Evolutionary conservation across 2,113 vertebrate species (phyloP), one percentile per base, ranked within the genome.

Genomic region (Erinaceus europaeus): DNA sequence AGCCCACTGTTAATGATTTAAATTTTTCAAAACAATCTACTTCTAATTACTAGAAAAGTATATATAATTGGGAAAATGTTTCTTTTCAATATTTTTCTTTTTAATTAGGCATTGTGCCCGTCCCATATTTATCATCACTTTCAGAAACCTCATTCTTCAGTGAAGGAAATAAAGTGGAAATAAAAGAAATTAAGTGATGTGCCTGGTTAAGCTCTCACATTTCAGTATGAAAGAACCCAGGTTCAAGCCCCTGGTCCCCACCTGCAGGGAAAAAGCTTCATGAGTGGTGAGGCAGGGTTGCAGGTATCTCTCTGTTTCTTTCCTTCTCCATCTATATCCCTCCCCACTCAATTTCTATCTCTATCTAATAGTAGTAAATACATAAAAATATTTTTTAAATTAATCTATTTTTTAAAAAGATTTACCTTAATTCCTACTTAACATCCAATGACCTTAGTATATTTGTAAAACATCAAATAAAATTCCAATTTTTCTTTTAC

Each of bases 371-470:
- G n/a, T n/a, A n/a, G n/a, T n/a, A n/a, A n/a, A n/a, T n/a, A n/a
- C n/a, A n/a, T n/a, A n/a, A n/a, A n/a, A n/a, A n/a, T n/a, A n/a
- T n/a, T n/a, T n/a, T n/a, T n/a, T n/a, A n/a, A n/a, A n/a, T n/a
- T n/a, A n/a, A 81, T 21, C 55, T 38, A 71, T 61, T 69, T 65
- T 76, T 61, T 55, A 67, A 80, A 75, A 88, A 90, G 15, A 50
- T 13, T 38, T 20, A 61, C 20, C 13, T 73, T 32, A 3, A 90
- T 42, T 5, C 0, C 34, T 83, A 27, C 17, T 32, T 69, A 52
- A 2, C 40, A 81, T 42, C 1, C 32, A 50, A n/a, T 67, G 3
- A 46, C 83, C 17, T 62, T 42, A 20, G 48, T 64, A 46, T 46
- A 81, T 36, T 59, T 53, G 42, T n/a, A n/a, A 62, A 93, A 59